Percentiles rank a stretch among this genome's conserved stretches.
phyloP scores from a whole-genome alignment of 2,797 vertebrate species.

The Cheirogaleus major region DNA sequence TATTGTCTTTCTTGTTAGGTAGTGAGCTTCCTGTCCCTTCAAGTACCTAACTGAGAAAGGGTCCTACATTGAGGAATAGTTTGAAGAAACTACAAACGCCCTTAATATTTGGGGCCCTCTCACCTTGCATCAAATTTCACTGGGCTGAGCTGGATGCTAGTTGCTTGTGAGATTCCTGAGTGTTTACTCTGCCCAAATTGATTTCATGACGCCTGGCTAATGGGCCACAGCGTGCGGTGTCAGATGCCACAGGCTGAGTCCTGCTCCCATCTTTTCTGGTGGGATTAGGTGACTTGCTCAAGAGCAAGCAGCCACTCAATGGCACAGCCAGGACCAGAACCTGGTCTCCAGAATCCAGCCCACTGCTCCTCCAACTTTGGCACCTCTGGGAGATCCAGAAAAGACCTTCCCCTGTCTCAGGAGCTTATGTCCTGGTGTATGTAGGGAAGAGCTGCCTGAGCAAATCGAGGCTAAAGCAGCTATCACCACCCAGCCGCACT shows the following conservation, averaged over 20 bases:
- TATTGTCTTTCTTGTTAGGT: background rate
- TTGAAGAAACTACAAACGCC: background rate
- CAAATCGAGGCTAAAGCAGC: background rate
- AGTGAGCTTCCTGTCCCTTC: background rate
- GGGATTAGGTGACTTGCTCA: background rate
- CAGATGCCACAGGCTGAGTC: background rate
- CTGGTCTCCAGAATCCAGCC: background rate
- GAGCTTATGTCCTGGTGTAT: background rate
- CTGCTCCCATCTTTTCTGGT: background rate
- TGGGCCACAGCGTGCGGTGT: accelerated
- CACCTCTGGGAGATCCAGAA: background rate
- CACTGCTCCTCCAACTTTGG: background rate
- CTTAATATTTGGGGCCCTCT: background rate
- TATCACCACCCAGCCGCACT: background rate
- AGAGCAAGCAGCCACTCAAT: background rate
- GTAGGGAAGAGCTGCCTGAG: background rate
- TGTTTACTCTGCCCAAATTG: no score
- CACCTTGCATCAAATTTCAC: background rate
- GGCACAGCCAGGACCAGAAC: background rate
- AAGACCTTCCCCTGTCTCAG: background rate
- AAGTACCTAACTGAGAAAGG: background rate
- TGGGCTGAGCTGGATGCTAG: background rate
- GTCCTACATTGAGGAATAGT: background rate
- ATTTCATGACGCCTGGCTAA: background rate
- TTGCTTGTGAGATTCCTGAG: no score